Percentiles rank a stretch among this genome's conserved stretches.
Conservation (phyloP, 2,113 vertebrate genomes). For the Ginglymostoma cirratum region DNA sequence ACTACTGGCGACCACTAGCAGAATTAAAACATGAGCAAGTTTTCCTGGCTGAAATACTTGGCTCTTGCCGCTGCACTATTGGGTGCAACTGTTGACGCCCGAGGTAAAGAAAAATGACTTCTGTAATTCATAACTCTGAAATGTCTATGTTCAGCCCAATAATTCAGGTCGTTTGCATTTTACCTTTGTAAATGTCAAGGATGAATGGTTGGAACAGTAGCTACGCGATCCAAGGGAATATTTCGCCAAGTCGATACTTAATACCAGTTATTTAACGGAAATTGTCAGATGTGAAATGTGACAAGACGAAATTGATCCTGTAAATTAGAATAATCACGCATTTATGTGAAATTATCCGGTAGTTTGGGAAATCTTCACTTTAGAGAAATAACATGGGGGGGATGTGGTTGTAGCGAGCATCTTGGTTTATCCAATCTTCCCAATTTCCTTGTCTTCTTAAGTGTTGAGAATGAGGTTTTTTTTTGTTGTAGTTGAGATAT, state of each 20-base stretch:
- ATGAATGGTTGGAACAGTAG: background rate
- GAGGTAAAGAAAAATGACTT: background rate
- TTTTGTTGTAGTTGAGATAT: background rate
- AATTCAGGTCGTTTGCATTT: background rate
- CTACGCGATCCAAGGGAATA: background rate
- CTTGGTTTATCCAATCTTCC: too few species aligned
- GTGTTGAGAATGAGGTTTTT: background rate
- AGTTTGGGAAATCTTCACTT: background rate
- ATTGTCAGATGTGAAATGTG: background rate
- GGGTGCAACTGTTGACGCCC: background rate
- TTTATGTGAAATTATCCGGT: background rate
- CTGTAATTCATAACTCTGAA: background rate
- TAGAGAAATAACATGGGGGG: too few species aligned
- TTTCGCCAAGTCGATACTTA: background rate
- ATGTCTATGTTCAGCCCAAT: background rate
- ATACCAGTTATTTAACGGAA: background rate
- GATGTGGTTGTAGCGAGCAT: background rate
- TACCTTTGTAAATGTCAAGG: background rate
- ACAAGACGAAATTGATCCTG: background rate
- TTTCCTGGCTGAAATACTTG: slow-evolving; percentile 22
- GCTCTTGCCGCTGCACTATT: slow-evolving; percentile 17
- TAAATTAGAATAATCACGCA: background rate
- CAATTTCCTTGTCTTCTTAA: background rate
- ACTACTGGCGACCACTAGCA: background rate
- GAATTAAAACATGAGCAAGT: slow-evolving; percentile 31